Evolutionary conservation across 2,888 invertebrate species (phyloP).

Genomic region (Dryomyza anilis): DNA sequence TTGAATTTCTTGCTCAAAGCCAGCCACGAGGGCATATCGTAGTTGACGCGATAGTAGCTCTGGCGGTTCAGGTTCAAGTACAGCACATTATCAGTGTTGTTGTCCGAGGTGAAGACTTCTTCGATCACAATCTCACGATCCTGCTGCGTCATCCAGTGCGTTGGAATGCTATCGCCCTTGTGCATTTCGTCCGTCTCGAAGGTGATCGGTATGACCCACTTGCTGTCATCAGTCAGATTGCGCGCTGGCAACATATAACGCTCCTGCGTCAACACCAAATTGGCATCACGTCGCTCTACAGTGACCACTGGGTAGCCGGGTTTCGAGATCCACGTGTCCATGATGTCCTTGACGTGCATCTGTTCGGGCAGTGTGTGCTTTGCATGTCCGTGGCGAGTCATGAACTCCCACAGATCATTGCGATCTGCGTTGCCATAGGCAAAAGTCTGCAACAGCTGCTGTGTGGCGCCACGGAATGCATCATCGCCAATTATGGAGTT

Average conservation of each 20-base stretch:
- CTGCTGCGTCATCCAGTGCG: conserved; percentile 55
- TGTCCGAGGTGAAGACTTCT: conserved; percentile 49
- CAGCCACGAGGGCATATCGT: conserved; percentile 69
- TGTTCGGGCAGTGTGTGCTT: conserved; percentile 56
- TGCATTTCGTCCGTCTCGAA: conserved; percentile 54
- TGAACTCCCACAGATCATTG: conserved; percentile 70
- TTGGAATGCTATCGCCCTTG: conserved; percentile 52
- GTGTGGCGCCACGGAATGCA: conserved; percentile 65
- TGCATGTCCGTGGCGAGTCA: conserved; percentile 66
- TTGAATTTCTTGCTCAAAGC: conserved; percentile 65
- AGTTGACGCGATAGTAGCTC: conserved; percentile 71
- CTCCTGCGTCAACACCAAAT: conserved; percentile 53
- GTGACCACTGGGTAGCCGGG: conserved; percentile 72
- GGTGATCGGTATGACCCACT: conserved; percentile 59
- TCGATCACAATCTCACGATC: conserved; percentile 49
- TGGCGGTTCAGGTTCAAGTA: conserved; percentile 63
- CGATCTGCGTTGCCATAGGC: conserved; percentile 68
- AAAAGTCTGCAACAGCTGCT: conserved; percentile 63
- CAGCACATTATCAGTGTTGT: conserved; percentile 49
- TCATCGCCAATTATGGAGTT: conserved; percentile 70
- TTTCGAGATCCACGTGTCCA: conserved; percentile 73
- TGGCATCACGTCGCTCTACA: conserved; percentile 60
- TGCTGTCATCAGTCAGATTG: conserved; percentile 50
- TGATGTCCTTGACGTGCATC: conserved; percentile 65
- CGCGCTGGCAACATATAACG: conserved; percentile 54